Evolutionary conservation across 2,113 vertebrate species (phyloP).

Genomic region (Nasalis larvatus): DNA sequence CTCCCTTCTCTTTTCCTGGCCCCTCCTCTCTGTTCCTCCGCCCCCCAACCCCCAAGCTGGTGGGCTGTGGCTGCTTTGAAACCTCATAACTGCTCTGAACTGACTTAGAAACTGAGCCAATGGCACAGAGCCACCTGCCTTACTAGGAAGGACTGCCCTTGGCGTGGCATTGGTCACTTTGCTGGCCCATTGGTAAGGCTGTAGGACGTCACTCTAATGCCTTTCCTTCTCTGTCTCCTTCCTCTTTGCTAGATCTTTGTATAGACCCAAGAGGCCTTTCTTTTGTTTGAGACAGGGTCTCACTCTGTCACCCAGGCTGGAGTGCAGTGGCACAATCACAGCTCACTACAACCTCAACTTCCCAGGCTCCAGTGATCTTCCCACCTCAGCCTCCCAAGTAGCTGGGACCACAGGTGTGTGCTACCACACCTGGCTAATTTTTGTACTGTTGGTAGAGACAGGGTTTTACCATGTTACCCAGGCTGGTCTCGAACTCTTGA

Average conservation of each 20-base stretch:
- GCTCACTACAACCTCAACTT: too few species aligned
- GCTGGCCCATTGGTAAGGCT: accelerated
- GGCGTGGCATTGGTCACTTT: not conserved
- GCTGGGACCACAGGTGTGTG: too few species aligned
- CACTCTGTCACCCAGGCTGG: too few species aligned
- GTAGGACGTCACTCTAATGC: accelerated
- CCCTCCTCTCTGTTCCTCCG: accelerated
- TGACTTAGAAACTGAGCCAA: not conserved
- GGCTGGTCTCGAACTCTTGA: too few species aligned
- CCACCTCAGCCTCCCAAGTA: too few species aligned
- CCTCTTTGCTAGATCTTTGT: not conserved
- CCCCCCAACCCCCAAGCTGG: not conserved
- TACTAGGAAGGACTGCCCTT: not conserved
- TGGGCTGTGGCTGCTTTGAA: not conserved
- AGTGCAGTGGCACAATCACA: too few species aligned
- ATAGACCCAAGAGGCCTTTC: not conserved
- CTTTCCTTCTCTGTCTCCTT: accelerated
- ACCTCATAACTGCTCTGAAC: not conserved
- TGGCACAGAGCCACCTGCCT: accelerated
- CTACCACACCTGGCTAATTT: too few species aligned
- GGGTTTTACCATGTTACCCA: too few species aligned
- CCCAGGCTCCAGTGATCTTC: too few species aligned
- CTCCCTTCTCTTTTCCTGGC: not conserved
- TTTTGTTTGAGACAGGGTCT: too few species aligned
- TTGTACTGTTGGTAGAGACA: too few species aligned